Conservation (phyloP, 1,140 invertebrate species). For the Lamellibrachia luymesi region DNA sequence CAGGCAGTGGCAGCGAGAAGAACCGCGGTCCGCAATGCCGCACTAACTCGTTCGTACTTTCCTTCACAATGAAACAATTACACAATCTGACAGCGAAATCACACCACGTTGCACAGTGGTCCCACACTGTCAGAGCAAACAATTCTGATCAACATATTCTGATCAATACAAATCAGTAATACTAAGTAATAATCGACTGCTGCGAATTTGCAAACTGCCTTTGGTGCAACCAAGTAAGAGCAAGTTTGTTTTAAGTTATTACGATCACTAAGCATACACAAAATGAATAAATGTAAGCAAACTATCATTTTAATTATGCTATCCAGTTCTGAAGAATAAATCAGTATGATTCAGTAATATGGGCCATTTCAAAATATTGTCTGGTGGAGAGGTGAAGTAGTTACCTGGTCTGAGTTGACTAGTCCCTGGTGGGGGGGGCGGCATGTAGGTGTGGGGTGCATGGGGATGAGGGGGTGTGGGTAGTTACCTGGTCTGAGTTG, state of each 20-base stretch:
- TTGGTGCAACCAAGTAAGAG: background rate
- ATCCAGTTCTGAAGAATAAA: background rate
- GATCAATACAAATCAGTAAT: background rate
- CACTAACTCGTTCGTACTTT: conserved; percentile 66
- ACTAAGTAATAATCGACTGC: background rate
- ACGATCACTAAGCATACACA: background rate
- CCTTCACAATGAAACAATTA: conserved; percentile 52
- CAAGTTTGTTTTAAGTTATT: background rate
- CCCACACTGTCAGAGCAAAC: background rate
- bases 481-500: conserved; percentile 61
- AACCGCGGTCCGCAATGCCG: conserved; percentile 77
- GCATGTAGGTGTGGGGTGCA: background rate
- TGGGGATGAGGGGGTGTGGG: background rate
- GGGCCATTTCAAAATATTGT: no score
- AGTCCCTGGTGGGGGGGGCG: conserved; percentile 68
- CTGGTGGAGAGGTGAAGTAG: background rate
- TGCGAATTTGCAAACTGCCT: background rate
- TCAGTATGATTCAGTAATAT: no score
- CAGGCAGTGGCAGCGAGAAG: conserved; percentile 83
- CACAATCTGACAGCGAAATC: background rate
- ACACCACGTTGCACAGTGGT: background rate
- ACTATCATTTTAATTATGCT: background rate
- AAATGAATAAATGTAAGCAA: background rate
- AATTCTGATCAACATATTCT: no score
- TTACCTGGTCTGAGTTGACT: conserved; percentile 61